Evolutionary conservation across 2,113 vertebrate species (phyloP), one percentile per base, ranked within the genome.

Genomic region (Epinephelus moara): DNA sequence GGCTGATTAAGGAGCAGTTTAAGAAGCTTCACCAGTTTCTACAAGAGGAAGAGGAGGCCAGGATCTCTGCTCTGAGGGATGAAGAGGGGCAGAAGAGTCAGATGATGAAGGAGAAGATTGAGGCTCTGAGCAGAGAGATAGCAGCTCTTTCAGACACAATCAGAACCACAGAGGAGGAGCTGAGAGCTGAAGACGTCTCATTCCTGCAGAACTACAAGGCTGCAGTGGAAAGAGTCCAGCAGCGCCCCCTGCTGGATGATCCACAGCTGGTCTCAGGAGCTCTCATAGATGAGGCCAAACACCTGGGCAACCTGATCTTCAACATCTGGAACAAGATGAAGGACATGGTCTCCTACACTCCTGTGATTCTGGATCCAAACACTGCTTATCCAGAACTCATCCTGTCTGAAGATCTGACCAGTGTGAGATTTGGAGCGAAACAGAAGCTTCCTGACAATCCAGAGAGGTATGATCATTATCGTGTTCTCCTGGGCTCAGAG

Each of bases 291-390:
- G 8, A 15, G 47, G 27, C 72, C 60, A 42, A 75, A 64, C 73
- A 75, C 60, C 60, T 64, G 73, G 73, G 60, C 30, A 75, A 75
- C 60, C 73, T 73, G 56, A 21, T 17, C 56, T 49, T 47, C 25
- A 30, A 49, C 42, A 59, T 50, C 49, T 50, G 49, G 49, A 17
- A 50, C 14, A n/a, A 52, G 49, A 50, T 50, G 49, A 50, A 18
- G 49, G 1, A 50, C 0, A 17, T 50, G 49, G 49, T 50, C 15
- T 78, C 71, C 50, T 75, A 67, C 75, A 62, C 14, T 47, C 67
- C 81, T 42, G 76, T 80, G 25, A 50, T 76, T 72, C 76, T 80
- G 66, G 67, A 83, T 50, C 72, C 85, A 63, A 84, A 80, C 71
- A n/a, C 81, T 7, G 72, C 81, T 42, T 12, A 69, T 14, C 71